Conservation (phyloP, 2,113 vertebrate genomes). For the Pelusios castaneus region DNA sequence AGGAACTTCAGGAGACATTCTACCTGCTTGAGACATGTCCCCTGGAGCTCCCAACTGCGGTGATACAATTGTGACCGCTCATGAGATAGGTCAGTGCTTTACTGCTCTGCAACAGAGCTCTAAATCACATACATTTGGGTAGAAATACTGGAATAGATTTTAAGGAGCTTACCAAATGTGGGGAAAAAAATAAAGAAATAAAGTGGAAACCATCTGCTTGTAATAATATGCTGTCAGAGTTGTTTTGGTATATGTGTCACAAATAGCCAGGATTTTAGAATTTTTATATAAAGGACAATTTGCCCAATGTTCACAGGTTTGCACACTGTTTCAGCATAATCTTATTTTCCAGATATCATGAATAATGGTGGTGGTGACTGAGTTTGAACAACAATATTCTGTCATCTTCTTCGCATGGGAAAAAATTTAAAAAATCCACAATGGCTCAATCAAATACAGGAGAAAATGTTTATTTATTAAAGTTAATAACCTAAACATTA, state of each 20-base stretch:
- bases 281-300: neutral
- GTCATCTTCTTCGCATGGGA: fast-evolving
- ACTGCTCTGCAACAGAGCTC: neutral
- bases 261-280: neutral
- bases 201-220: neutral
- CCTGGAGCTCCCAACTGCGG: neutral
- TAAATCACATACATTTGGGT: neutral
- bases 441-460: fast-evolving
- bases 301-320: neutral
- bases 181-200: neutral
- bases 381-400: neutral
- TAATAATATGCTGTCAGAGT: neutral
- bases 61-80: neutral
- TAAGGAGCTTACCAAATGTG: neutral
- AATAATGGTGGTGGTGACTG: fast-evolving
- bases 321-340: neutral
- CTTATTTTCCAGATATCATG: neutral
- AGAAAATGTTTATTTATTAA: neutral
- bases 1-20: neutral
- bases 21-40: neutral
- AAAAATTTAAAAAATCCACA: too few relatives aligned
- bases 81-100: neutral
- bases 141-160: neutral
- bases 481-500: neutral
- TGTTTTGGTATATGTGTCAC: neutral